phyloP scores from a whole-genome alignment of 2,888 invertebrate genomes.

The Rhimphoctona megacephalus region DNA sequence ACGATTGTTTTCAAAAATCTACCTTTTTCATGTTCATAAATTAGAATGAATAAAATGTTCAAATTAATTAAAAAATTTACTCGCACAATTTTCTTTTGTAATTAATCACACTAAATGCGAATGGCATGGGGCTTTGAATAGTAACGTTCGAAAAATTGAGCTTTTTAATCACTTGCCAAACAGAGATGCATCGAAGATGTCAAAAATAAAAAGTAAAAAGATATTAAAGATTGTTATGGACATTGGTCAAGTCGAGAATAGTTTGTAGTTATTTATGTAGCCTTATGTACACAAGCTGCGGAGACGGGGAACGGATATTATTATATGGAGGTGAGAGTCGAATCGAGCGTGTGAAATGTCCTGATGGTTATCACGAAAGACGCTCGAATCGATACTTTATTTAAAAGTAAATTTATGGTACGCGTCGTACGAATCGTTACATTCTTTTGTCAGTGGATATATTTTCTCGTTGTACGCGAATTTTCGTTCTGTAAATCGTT shows the following conservation, averaged over 20 bases:
- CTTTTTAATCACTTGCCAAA: not conserved
- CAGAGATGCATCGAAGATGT: not conserved
- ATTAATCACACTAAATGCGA: no score
- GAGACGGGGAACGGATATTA: slow-evolving; percentile 2
- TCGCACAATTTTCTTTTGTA: no score
- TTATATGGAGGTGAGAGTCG: slow-evolving; percentile 14
- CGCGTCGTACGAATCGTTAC: slow-evolving; percentile 50
- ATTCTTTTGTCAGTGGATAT: slow-evolving; percentile 53
- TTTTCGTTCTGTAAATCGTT: slow-evolving; percentile 60
- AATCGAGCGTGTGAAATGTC: slow-evolving; percentile 60
- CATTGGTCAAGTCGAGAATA: slow-evolving; percentile 5
- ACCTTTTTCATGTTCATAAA: no score
- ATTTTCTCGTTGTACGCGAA: slow-evolving; percentile 49
- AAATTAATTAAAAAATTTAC: no score
- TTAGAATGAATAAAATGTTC: no score
- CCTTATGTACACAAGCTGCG: not conserved
- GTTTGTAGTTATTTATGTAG: not conserved
- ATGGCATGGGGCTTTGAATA: not conserved
- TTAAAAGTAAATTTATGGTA: slow-evolving; percentile 55
- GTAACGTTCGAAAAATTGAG: not conserved
- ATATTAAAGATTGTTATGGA: slow-evolving; percentile 21
- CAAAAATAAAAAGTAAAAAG: not conserved
- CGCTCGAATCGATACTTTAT: slow-evolving; percentile 66
- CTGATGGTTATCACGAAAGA: slow-evolving; percentile 64
- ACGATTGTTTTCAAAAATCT: no score